These are phyloP conservation scores for Bursaphelenchus mucronatus DNA, from an alignment of 1,140 invertebrate genomes.

Conservation along the genomic window DNA sequence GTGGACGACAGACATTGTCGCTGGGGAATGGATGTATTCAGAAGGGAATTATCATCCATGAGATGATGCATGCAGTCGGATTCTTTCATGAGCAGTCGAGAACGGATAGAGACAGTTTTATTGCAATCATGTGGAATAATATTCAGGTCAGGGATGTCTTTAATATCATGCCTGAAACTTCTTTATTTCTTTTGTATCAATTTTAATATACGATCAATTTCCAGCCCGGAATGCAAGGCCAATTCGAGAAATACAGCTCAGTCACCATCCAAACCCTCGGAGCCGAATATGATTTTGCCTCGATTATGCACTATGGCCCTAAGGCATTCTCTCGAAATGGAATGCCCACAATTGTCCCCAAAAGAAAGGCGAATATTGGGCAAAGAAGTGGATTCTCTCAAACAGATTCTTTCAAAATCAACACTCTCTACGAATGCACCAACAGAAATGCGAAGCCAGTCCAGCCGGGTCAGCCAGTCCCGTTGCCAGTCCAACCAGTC, in stretches of 20 bases:
- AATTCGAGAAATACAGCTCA: constrained; percentile 60
- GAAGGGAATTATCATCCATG: constrained; percentile 62
- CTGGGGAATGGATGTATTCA: constrained; percentile 70
- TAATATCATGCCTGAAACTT: too few relatives aligned
- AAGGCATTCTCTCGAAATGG: constrained; percentile 62
- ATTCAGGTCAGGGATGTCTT: constrained; percentile 48
- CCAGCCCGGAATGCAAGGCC: constrained; percentile 52
- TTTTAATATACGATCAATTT: neutral
- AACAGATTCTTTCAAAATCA: constrained; percentile 64
- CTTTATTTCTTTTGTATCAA: neutral
- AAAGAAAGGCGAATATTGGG: constrained; percentile 60
- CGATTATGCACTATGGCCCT: constrained; percentile 64
- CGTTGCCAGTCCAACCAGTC: constrained; percentile 2
- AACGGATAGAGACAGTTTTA: constrained; percentile 61
- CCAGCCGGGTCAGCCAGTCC: constrained; percentile 7
- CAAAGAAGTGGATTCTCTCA: constrained; percentile 62
- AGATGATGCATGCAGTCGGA: constrained; percentile 62
- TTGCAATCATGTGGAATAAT: constrained; percentile 62
- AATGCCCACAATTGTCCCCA: constrained; percentile 62
- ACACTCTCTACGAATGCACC: constrained; percentile 63
- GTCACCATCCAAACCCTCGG: constrained; percentile 59
- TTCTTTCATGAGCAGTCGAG: constrained; percentile 63
- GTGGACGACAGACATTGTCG: constrained; percentile 65
- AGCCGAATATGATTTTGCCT: constrained; percentile 62
- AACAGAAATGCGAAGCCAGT: constrained; percentile 13